These are phyloP conservation scores for Craterocephalus amniculus DNA, from an alignment of 2,797 vertebrate species.

Conservation along the genomic window DNA sequence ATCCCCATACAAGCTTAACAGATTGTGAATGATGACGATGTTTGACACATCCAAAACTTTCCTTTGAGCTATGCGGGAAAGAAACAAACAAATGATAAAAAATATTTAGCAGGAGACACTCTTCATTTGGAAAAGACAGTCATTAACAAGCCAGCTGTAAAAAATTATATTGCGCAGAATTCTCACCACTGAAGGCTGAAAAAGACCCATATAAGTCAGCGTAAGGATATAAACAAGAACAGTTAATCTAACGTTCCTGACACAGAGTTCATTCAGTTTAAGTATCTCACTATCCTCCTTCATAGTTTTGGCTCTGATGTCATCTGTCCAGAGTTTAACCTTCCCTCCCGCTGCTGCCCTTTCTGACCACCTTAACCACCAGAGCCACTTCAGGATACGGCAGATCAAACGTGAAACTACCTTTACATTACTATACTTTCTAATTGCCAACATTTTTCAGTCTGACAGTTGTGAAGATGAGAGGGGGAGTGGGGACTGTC, in stretches of 20 bases:
- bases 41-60: slow-evolving; percentile 9
- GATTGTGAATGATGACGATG: slow-evolving; percentile 4
- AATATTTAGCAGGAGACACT: slow-evolving; percentile 8
- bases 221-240: slow-evolving; percentile 19
- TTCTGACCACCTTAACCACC: slow-evolving; percentile 32
- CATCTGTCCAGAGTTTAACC: slow-evolving; percentile 37
- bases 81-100: slow-evolving; percentile 25
- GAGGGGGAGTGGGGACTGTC: slow-evolving; percentile 37
- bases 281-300: slow-evolving; percentile 17
- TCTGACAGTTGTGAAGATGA: slow-evolving; percentile 62
- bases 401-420: slow-evolving; percentile 49
- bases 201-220: slow-evolving; percentile 6
- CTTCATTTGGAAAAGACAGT: slow-evolving; percentile 10
- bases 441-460: slow-evolving; percentile 69
- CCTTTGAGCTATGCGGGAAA: not conserved
- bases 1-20: slow-evolving; percentile 31
- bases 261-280: slow-evolving; percentile 21
- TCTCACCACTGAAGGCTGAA: slow-evolving; percentile 6
- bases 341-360: slow-evolving; percentile 36
- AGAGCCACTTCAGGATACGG: slow-evolving; percentile 30
- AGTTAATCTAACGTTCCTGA: slow-evolving; percentile 8
- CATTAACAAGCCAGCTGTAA: not conserved
- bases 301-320: slow-evolving; percentile 5
- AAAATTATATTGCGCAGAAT: not conserved
- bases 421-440: slow-evolving; percentile 59